Evolutionary conservation across 1,140 invertebrate genomes (phyloP), one percentile per base, ranked within the genome.

Genomic region (Eulimnadia texana): DNA sequence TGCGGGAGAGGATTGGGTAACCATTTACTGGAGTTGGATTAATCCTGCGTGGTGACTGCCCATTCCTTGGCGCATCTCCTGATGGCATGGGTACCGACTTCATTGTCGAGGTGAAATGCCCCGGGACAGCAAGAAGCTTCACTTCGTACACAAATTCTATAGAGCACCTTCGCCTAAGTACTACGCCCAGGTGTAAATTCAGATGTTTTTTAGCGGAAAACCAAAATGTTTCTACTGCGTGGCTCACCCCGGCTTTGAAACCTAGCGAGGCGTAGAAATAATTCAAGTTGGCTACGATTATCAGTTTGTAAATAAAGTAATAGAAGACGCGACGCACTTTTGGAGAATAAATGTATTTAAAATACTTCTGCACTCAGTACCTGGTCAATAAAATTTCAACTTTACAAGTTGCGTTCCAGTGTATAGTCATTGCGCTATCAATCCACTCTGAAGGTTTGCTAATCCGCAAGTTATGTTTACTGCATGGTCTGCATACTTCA

Each of bases 71-170:
- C 42, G 71, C 70, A 27, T 72, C 71, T 11, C 70, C 72, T 11
- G 71, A 72, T 68, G 72, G 63, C 9, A 61, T 70, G 10, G 50
- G 57, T 13, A 50, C 63, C 27, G 62, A 66, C 42, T 68, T 61
- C 58, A 57, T 70, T 1, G 53, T 72, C 2, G 69, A 70, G 68
- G 57, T 73, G 6, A 72, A 72, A 67, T 72, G 68, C 61, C 68
- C 70, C 2, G 50, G 49, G 9, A 66, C 33, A 63, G 63, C 2
- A 22, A 55, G 24, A 22, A 25, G 11, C 3, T 25, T n/a, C 3
- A 19, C 13, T 11, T 22, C 16, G 52, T 65, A 67, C 42, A 70
- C 67, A 63, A 33, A 65, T 42, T 54, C 51, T 22, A 54, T 66
- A 60, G 63, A 58, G 20, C 54, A 67, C 64, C 68, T 9, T 60